phyloP scores from a whole-genome alignment of 2,113 vertebrate species.

The Grallaria varia region DNA sequence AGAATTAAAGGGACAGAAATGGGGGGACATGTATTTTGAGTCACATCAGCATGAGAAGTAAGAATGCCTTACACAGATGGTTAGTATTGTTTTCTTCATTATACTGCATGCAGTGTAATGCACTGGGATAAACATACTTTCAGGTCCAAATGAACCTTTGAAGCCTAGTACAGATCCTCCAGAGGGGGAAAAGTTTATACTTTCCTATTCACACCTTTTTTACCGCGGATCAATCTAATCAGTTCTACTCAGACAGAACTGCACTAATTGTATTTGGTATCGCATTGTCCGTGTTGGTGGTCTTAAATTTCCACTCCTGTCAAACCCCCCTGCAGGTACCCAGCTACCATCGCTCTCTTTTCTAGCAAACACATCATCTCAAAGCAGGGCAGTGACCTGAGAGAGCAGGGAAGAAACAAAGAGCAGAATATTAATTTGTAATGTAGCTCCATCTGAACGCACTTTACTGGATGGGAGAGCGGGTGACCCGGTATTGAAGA shows the following conservation, averaged over 20 bases:
- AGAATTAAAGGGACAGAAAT: neutral
- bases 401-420: neutral
- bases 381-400: neutral
- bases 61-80: neutral
- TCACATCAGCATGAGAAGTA: neutral
- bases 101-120: neutral
- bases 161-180: neutral
- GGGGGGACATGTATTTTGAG: neutral
- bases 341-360: neutral
- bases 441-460: neutral
- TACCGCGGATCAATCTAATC: neutral
- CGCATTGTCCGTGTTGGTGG: neutral
- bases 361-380: neutral
- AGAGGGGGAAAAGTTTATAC: neutral
- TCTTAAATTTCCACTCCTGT: neutral
- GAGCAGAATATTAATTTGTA: neutral
- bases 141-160: neutral
- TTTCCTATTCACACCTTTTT: neutral
- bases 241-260: neutral
- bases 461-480: neutral
- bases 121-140: neutral
- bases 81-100: neutral
- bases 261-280: neutral
- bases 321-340: neutral
- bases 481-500: neutral